Evolutionary conservation across 1,140 invertebrate species (phyloP).

Genomic region (Triops cancriformis): DNA sequence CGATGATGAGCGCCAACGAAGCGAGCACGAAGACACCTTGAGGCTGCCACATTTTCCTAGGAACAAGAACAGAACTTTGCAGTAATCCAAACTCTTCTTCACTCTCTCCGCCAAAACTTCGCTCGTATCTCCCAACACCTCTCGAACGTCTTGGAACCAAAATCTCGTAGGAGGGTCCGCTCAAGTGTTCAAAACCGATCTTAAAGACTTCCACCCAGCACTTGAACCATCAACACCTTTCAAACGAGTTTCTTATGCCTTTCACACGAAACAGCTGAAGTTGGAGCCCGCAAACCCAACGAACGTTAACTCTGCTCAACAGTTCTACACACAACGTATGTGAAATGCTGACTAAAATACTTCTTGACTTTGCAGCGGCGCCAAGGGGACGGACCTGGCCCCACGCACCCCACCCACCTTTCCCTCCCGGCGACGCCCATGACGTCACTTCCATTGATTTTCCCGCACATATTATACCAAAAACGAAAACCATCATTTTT

Average conservation of each 20-base stretch:
- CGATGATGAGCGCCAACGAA: not conserved
- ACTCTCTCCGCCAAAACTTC: not conserved
- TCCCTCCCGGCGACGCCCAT: constrained; percentile 1
- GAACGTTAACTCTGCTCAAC: not conserved
- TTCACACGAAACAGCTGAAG: too few relatives aligned
- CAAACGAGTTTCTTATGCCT: not conserved
- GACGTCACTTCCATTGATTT: not conserved
- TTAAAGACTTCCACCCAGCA: not conserved
- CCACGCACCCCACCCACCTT: not conserved
- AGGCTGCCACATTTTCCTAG: not conserved
- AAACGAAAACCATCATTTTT: not conserved
- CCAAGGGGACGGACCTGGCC: not conserved
- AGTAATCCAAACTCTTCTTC: too few relatives aligned
- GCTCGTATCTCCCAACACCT: not conserved
- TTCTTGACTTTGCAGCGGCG: not conserved
- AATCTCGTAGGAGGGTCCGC: not conserved
- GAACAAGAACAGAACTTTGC: not conserved
- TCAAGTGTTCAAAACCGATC: not conserved
- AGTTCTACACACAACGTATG: not conserved
- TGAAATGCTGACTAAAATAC: not conserved
- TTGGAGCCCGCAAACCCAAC: not conserved
- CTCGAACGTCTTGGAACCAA: not conserved
- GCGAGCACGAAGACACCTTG: not conserved
- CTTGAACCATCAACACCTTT: not conserved
- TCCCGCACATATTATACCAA: not conserved